Base-by-base conservation (phyloP, 2,797 vertebrate genomes). In the Cercopithecus mitis region DNA sequence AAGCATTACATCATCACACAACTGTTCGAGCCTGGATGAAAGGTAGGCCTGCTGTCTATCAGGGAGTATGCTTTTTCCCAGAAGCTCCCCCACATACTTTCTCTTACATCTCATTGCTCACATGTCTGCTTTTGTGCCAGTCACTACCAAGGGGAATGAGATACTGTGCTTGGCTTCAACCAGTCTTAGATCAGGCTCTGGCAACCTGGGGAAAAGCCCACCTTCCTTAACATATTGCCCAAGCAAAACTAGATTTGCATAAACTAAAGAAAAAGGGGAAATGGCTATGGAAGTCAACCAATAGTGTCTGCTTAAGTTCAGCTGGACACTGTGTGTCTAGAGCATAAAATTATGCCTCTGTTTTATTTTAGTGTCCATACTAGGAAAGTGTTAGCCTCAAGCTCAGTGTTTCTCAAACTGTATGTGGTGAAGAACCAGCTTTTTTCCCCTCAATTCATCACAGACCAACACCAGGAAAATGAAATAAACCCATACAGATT, bases 381-480 rank as follows among this genome's bases (percentile, higher is more conserved):
- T 83, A 86, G 47, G 76, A 92, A 92, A 88, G 4, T 15, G 41
- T 94, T 86, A 33, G 88, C 93, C 45, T 79, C 61, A 92, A 90
- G 27, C 14, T 25, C 70, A 70, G 7, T 70, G 75, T 86, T 85
- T 82, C 79, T 97, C 87, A 82, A 82, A 89, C 70, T 93, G 24
- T 41, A 24, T 45, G 45, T 86, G 67, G 45, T 89, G 14, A 95
- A 81, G 73, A 84, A 86, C 27, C 52, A 81, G 33, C 30, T 33
- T 82, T 81, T 61, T 64, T 15, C 17, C 24, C 50, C 25, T 50
- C n/a, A 77, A 24, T 57, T 80, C 41, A 81, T 43, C n/a, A 83
- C 33, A 94, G 41, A 80, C 10, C 9, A 24, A n/a, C 80, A 30
- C 9, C 81, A 72, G 41, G 55, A 91, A 93, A 93, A 58, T 64